phyloP scores from a whole-genome alignment of 2,797 vertebrate species.

The Sebastes trivittatus region DNA sequence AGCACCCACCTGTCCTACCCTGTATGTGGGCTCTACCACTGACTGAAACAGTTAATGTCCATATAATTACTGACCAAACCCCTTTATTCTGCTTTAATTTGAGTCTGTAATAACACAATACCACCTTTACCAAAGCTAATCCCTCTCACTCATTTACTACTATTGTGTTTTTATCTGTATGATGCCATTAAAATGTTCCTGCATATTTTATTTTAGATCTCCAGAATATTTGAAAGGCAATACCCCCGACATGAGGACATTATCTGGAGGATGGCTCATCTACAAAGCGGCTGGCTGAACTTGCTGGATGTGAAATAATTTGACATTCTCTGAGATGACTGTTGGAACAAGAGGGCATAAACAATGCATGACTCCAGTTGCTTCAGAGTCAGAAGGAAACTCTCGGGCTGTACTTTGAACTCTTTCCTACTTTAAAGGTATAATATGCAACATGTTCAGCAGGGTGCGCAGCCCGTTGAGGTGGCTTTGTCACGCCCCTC shows the following conservation, averaged over 20 bases:
- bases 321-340: background rate
- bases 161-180: background rate
- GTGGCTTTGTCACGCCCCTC: too few species aligned
- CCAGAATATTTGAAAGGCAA: background rate
- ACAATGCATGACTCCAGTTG: background rate
- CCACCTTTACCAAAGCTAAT: too few species aligned
- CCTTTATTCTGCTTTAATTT: too few species aligned
- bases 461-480: too few species aligned
- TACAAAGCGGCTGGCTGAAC: background rate
- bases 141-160: background rate
- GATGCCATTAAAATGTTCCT: background rate
- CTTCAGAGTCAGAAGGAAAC: background rate
- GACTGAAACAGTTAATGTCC: background rate
- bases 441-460: too few species aligned
- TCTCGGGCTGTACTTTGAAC: background rate
- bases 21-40: too few species aligned
- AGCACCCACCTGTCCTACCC: too few species aligned
- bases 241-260: background rate
- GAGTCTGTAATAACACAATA: too few species aligned
- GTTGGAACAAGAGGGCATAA: background rate
- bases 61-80: too few species aligned
- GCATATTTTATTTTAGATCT: background rate
- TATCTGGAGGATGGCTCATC: background rate
- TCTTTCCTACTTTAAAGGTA: background rate
- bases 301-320: background rate